These are phyloP conservation scores for Sebastes iracundus DNA, from an alignment of 2,797 vertebrate species.

Conservation along the genomic window DNA sequence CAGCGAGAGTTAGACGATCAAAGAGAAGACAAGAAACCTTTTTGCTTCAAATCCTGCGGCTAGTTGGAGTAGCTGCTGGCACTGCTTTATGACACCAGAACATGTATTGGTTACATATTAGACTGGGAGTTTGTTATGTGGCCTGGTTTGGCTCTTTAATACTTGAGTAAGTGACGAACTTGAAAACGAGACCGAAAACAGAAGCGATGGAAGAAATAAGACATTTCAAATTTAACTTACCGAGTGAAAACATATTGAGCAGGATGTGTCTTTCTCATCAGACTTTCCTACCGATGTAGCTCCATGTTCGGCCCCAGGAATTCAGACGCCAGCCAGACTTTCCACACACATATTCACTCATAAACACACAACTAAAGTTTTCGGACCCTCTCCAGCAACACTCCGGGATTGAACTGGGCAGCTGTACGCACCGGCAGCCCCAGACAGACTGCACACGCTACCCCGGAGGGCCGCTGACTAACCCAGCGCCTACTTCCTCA, in stretches of 20 bases:
- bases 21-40: constrained; percentile 3
- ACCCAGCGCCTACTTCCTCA: constrained; percentile 82
- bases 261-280: constrained; percentile 56
- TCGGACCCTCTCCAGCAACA: constrained; percentile 34
- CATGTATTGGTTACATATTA: constrained; percentile 1
- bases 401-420: constrained; percentile 27
- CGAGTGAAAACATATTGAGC: constrained; percentile 82
- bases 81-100: background rate
- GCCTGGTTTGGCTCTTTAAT: constrained; percentile 13
- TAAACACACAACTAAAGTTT: constrained; percentile 37
- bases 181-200: background rate
- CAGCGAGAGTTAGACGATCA: constrained; percentile 23
- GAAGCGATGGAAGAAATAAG: constrained; percentile 4
- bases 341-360: constrained; percentile 54
- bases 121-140: background rate
- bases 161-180: background rate
- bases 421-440: constrained; percentile 60
- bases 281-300: constrained; percentile 56
- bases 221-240: constrained; percentile 73
- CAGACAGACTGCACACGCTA: constrained; percentile 73
- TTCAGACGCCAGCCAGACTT: constrained; percentile 67
- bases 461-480: constrained; percentile 76
- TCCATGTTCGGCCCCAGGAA: constrained; percentile 58
- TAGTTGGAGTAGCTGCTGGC: constrained; percentile 1
- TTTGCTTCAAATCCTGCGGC: constrained; percentile 16